phyloP scores from a whole-genome alignment of 2,113 vertebrate species.

The Clinocottus analis region DNA sequence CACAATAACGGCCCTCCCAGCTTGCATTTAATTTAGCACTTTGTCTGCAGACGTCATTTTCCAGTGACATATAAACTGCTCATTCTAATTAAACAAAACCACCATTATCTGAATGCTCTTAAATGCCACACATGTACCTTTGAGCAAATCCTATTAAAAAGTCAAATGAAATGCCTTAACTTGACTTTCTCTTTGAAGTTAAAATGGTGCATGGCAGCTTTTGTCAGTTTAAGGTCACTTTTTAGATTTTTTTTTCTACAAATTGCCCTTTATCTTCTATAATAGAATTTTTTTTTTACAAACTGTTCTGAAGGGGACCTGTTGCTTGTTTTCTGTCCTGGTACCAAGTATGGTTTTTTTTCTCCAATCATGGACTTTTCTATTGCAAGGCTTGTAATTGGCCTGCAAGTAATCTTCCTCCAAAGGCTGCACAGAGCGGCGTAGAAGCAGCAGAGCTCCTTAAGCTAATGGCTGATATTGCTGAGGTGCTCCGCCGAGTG shows the following conservation, averaged over 20 bases:
- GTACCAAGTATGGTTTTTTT: background rate
- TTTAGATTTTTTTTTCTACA: background rate
- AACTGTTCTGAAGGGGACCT: background rate
- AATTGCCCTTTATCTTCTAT: background rate
- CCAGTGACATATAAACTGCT: background rate
- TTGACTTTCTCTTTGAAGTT: background rate
- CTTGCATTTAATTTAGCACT: background rate
- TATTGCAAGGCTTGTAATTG: conserved; percentile 42
- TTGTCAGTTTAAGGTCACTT: background rate
- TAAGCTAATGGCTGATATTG: conserved; percentile 60
- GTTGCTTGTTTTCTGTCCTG: conserved; percentile 2
- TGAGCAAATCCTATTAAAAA: background rate
- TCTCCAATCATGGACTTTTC: background rate
- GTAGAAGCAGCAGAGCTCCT: conserved; percentile 50
- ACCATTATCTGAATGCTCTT: background rate
- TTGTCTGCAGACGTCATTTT: background rate
- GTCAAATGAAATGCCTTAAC: background rate
- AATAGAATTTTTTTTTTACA: background rate
- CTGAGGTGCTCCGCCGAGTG: conserved; percentile 58
- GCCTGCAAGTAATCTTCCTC: conserved; percentile 33
- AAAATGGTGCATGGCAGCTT: background rate
- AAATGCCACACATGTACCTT: background rate
- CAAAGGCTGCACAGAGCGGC: conserved; percentile 32
- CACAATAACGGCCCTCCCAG: no score
- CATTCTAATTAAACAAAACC: background rate